phyloP scores from a whole-genome alignment of 2,113 vertebrate genomes.

The Phyllopteryx taeniolatus region DNA sequence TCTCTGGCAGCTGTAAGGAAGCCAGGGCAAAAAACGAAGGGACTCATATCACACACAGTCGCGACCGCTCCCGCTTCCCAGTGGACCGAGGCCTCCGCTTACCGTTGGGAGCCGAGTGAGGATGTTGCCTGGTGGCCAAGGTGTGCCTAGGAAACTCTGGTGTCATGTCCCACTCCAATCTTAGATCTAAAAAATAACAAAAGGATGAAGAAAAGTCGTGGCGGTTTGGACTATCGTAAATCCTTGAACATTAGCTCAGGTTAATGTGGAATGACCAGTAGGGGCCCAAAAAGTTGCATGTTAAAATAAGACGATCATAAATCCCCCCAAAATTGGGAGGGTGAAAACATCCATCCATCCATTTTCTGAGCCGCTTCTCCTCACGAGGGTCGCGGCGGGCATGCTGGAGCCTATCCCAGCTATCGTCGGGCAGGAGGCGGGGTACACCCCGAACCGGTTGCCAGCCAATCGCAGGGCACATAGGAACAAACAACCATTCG shows the following conservation, averaged over 20 bases:
- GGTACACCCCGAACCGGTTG: too few relatives aligned
- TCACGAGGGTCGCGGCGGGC: too few relatives aligned
- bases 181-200: conserved; percentile 24
- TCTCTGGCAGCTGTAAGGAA: conserved; percentile 72
- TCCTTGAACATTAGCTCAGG: background rate
- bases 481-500: too few relatives aligned
- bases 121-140: conserved; percentile 75
- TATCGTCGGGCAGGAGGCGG: too few relatives aligned
- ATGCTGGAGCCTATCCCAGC: too few relatives aligned
- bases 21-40: conserved; percentile 24
- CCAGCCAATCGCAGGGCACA: too few relatives aligned
- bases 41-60: background rate
- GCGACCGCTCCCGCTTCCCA: background rate
- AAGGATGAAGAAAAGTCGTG: background rate
- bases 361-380: too few relatives aligned
- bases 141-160: conserved; percentile 79
- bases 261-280: too few relatives aligned
- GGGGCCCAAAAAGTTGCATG: too few relatives aligned
- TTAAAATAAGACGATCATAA: too few relatives aligned
- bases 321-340: too few relatives aligned
- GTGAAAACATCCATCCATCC: too few relatives aligned
- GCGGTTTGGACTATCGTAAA: background rate
- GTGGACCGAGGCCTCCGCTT: background rate
- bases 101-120: conserved; percentile 73
- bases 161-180: conserved; percentile 61